These are phyloP conservation scores for Verasper variegatus DNA, from an alignment of 2,113 vertebrate genomes.

Conservation along the genomic window DNA sequence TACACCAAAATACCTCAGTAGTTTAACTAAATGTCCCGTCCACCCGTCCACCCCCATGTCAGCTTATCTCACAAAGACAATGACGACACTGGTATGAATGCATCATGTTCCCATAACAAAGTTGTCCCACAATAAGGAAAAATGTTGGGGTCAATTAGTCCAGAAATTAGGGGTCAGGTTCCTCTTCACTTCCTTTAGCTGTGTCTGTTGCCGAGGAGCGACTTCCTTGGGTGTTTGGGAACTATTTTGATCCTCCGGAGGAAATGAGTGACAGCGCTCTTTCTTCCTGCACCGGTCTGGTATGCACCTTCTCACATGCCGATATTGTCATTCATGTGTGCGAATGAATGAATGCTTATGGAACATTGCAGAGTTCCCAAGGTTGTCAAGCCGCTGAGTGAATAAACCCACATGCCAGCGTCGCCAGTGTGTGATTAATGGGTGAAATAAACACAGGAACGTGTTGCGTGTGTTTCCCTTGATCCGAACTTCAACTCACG, in stretches of 20 bases:
- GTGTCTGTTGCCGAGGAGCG: constrained; percentile 60
- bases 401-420: constrained; percentile 15
- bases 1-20: too few species aligned
- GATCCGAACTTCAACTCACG: constrained; percentile 1
- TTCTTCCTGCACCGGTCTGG: constrained; percentile 46
- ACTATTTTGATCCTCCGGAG: constrained; percentile 57
- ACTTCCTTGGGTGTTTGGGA: constrained; percentile 45
- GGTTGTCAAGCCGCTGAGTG: constrained; percentile 42
- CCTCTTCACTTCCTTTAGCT: constrained; percentile 39
- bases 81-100: constrained; percentile 32
- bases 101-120: constrained; percentile 58
- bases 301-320: constrained; percentile 57
- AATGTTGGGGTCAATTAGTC: constrained; percentile 33
- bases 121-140: constrained; percentile 34
- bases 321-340: constrained; percentile 42
- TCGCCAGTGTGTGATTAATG: constrained; percentile 1
- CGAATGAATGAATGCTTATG: constrained; percentile 24
- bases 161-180: constrained; percentile 50
- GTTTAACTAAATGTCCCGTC: neutral
- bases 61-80: constrained; percentile 16
- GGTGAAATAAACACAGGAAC: constrained; percentile 16
- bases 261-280: constrained; percentile 60
- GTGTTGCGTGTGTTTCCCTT: constrained; percentile 3
- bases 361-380: constrained; percentile 52
- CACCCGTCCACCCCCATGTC: too few species aligned